phyloP scores from a whole-genome alignment of 2,113 vertebrate species.

The Columba janthina region DNA sequence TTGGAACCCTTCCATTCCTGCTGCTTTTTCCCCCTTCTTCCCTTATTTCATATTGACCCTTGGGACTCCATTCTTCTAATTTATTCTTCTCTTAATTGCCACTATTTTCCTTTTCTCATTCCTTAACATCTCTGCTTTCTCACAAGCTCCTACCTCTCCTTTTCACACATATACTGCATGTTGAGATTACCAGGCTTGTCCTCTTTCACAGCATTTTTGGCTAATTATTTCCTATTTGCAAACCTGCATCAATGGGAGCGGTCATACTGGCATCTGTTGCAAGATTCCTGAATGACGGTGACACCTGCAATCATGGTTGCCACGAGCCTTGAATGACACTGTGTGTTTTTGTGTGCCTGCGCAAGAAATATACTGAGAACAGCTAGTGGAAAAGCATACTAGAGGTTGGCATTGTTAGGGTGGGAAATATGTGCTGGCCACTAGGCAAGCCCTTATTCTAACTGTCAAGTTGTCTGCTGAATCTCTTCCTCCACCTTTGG shows the following conservation, averaged over 20 bases:
- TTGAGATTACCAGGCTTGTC: background rate
- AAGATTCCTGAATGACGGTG: background rate
- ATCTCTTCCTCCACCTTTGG: background rate
- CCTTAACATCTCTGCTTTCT: background rate
- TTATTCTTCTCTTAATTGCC: background rate
- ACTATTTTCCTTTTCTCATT: background rate
- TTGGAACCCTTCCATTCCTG: background rate
- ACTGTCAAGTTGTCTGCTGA: background rate
- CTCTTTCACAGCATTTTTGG: background rate
- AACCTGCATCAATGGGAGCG: background rate
- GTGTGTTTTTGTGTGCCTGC: accelerated
- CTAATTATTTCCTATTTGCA: background rate
- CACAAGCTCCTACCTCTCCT: background rate
- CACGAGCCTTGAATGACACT: background rate
- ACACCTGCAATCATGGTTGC: accelerated
- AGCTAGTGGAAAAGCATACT: background rate
- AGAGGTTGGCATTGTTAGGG: accelerated
- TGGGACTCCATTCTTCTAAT: background rate
- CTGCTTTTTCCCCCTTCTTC: background rate
- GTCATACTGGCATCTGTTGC: background rate
- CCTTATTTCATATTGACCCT: background rate
- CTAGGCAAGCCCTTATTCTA: background rate
- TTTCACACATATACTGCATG: background rate
- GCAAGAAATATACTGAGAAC: background rate
- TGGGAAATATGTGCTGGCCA: background rate